Conservation (phyloP, 2,888 invertebrate genomes). For the Agrochola litura region DNA sequence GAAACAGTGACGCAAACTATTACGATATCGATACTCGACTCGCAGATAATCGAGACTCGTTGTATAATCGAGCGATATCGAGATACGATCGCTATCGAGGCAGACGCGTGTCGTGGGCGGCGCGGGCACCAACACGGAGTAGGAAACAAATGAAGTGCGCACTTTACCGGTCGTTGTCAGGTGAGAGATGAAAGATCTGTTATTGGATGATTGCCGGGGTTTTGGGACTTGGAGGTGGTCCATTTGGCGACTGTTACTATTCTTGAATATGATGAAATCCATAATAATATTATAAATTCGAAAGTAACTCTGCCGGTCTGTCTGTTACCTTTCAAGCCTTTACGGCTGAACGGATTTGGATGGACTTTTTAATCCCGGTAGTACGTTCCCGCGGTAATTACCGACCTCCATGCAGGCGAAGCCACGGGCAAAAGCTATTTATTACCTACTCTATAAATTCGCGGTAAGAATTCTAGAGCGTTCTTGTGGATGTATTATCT, state of each 20-base stretch:
- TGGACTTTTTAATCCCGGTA: neutral
- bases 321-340: neutral
- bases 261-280: slow-evolving; percentile 9
- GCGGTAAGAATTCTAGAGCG: neutral
- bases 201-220: slow-evolving; percentile 39
- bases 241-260: slow-evolving; percentile 46
- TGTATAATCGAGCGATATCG: slow-evolving; percentile 79
- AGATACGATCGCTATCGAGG: slow-evolving; percentile 73
- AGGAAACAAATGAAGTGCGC: slow-evolving; percentile 46
- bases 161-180: slow-evolving; percentile 42
- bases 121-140: slow-evolving; percentile 47
- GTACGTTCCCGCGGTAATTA: too few relatives aligned
- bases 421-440: too few relatives aligned
- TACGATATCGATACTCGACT: slow-evolving; percentile 74
- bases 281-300: neutral
- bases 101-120: slow-evolving; percentile 77
- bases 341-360: neutral
- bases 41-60: slow-evolving; percentile 70
- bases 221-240: slow-evolving; percentile 39
- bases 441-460: neutral
- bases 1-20: slow-evolving; percentile 75
- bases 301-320: neutral
- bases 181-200: slow-evolving; percentile 45
- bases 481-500: neutral
- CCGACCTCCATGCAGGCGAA: neutral